phyloP scores from a whole-genome alignment of 1,140 invertebrate species.

The Reticulitermes speratus region DNA sequence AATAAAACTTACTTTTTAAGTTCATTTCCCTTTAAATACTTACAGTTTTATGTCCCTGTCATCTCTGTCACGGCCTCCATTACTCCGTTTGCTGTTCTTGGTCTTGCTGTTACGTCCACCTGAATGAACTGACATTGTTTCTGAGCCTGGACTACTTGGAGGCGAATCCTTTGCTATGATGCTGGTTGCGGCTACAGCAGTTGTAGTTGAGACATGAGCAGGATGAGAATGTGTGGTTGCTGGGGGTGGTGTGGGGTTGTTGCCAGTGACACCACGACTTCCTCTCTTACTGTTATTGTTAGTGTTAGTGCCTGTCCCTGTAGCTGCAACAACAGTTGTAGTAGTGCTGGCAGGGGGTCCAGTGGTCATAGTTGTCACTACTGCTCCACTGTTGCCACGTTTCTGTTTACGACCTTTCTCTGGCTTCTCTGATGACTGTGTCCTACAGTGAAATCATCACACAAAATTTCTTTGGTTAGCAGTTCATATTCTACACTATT shows the following conservation, averaged over 20 bases:
- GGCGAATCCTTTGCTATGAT: slow-evolving; percentile 51
- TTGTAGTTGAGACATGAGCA: not conserved
- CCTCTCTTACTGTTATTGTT: slow-evolving; percentile 21
- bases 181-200: not conserved
- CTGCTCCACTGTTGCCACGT: slow-evolving; percentile 41
- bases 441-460: slow-evolving; percentile 42
- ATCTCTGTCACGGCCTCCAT: slow-evolving; percentile 47
- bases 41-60: slow-evolving; percentile 60
- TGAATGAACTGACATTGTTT: slow-evolving; percentile 48
- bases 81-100: slow-evolving; percentile 48
- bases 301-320: not conserved
- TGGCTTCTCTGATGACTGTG: slow-evolving; percentile 50
- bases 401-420: slow-evolving; percentile 49
- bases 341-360: not conserved
- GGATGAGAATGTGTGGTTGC: not conserved
- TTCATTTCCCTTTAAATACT: slow-evolving; percentile 36
- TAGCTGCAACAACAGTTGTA: slow-evolving; percentile 10
- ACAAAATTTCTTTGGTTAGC: not conserved
- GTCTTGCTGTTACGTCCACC: slow-evolving; percentile 50
- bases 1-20: too few species aligned
- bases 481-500: too few species aligned
- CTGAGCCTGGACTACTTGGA: slow-evolving; percentile 65
- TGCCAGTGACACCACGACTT: not conserved
- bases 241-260: slow-evolving; percentile 4
- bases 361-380: slow-evolving; percentile 39